These are phyloP conservation scores for Ibycter americanus DNA, from an alignment of 2,797 vertebrate species.

Conservation along the genomic window DNA sequence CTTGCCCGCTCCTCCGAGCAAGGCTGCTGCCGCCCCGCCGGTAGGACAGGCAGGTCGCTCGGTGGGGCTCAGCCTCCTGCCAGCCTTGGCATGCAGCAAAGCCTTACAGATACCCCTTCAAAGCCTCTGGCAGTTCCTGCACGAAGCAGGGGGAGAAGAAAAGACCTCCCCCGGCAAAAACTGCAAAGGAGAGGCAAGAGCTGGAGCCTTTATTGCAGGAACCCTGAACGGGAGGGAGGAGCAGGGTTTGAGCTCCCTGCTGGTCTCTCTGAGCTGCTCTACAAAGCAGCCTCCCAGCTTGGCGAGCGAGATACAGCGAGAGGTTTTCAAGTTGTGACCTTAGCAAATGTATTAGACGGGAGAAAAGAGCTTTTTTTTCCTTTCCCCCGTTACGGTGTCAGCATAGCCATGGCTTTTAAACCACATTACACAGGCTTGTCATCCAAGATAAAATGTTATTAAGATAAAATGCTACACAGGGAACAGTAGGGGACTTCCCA, in stretches of 20 bases:
- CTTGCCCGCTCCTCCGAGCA: fast-evolving
- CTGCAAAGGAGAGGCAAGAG: not conserved
- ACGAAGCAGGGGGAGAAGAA: not conserved
- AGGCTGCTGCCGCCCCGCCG: not conserved
- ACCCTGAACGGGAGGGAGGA: not conserved
- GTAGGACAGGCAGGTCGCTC: not conserved
- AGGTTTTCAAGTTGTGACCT: conserved; percentile 43
- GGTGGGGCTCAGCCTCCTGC: not conserved
- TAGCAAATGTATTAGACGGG: conserved; percentile 32
- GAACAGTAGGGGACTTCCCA: conserved; percentile 73
- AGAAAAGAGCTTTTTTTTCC: conserved; percentile 10
- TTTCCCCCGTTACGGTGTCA: conserved; percentile 24
- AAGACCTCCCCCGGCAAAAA: not conserved
- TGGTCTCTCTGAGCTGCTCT: not conserved
- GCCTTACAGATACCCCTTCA: conserved; percentile 22
- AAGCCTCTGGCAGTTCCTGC: not conserved
- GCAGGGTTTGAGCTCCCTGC: not conserved
- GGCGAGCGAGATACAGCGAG: not conserved
- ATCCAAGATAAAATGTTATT: conserved; percentile 81
- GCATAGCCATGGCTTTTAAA: conserved; percentile 75
- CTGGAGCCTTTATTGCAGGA: not conserved
- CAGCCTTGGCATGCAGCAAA: not conserved
- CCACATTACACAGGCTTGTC: conserved; percentile 78
- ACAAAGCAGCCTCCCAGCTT: conserved; percentile 22
- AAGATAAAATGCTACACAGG: conserved; percentile 78